Percentiles rank a stretch among this genome's conserved stretches.
Conservation (phyloP, 1,140 invertebrate genomes). For the Fopius arisanus region DNA sequence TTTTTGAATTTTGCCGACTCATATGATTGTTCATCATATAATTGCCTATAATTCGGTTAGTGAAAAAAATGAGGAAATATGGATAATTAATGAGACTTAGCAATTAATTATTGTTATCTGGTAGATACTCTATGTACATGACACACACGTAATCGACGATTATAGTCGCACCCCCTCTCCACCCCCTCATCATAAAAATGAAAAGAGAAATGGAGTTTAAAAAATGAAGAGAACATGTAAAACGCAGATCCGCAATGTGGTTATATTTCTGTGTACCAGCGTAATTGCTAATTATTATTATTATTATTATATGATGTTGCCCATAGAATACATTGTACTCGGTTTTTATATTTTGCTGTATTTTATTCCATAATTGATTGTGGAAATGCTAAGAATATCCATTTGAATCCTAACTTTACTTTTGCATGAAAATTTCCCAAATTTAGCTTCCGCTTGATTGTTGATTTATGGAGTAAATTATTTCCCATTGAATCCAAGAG, state of each 20-base stretch:
- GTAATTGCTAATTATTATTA: slow-evolving; percentile 56
- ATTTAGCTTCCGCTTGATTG: slow-evolving; percentile 1
- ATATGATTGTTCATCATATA: slow-evolving; percentile 52
- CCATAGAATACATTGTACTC: slow-evolving; percentile 66
- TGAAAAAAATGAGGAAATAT: slow-evolving; percentile 43
- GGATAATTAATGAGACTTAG: slow-evolving; percentile 41
- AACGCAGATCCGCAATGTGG: slow-evolving; percentile 51
- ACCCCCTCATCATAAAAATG: not conserved
- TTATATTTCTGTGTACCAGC: slow-evolving; percentile 65
- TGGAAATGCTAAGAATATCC: not conserved
- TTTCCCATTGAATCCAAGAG: slow-evolving; percentile 16
- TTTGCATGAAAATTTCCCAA: slow-evolving; percentile 8
- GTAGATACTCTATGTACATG: slow-evolving; percentile 58
- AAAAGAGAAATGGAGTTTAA: slow-evolving; percentile 4
- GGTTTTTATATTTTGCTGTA: slow-evolving; percentile 61
- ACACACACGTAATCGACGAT: slow-evolving; percentile 47
- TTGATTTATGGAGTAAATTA: slow-evolving; percentile 4
- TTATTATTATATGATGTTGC: slow-evolving; percentile 65
- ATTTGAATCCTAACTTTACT: not conserved
- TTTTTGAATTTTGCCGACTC: slow-evolving; percentile 47
- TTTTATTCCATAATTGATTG: slow-evolving; percentile 45
- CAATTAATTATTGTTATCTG: slow-evolving; percentile 57
- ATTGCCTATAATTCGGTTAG: slow-evolving; percentile 55
- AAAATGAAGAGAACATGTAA: slow-evolving; percentile 37
- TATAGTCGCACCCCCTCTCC: slow-evolving; percentile 1